Conservation (phyloP, 2,113 vertebrate genomes). For the Hemibagrus wyckioides region DNA sequence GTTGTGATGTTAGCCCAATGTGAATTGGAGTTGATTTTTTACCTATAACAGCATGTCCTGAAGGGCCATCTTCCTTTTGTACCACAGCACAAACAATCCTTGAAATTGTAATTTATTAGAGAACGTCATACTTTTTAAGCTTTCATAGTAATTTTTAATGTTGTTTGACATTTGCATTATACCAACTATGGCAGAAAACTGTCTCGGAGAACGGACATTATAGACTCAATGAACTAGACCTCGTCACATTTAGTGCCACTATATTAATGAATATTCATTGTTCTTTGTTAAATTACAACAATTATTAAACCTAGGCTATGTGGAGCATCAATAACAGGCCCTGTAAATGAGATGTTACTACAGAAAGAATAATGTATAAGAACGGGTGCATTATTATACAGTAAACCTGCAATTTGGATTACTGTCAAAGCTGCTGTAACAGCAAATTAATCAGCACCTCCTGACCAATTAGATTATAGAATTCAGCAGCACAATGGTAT, state of each 20-base stretch:
- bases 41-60: neutral
- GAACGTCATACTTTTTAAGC: neutral
- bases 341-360: neutral
- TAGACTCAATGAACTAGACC: neutral
- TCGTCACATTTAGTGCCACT: neutral
- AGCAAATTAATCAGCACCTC: neutral
- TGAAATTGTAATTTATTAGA: neutral
- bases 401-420: neutral
- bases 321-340: neutral
- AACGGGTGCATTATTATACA: neutral
- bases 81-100: neutral
- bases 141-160: neutral
- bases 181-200: neutral
- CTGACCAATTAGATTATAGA: neutral
- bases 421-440: neutral
- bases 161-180: neutral
- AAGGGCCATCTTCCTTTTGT: neutral
- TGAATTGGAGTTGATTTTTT: neutral
- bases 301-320: neutral
- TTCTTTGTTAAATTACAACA: neutral
- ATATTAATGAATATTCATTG: neutral
- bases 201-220: neutral
- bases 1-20: neutral
- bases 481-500: neutral
- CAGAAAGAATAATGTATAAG: neutral